Percentiles rank a stretch among this genome's conserved stretches.
phyloP scores from a whole-genome alignment of 2,113 vertebrate species.

The Podarcis muralis region DNA sequence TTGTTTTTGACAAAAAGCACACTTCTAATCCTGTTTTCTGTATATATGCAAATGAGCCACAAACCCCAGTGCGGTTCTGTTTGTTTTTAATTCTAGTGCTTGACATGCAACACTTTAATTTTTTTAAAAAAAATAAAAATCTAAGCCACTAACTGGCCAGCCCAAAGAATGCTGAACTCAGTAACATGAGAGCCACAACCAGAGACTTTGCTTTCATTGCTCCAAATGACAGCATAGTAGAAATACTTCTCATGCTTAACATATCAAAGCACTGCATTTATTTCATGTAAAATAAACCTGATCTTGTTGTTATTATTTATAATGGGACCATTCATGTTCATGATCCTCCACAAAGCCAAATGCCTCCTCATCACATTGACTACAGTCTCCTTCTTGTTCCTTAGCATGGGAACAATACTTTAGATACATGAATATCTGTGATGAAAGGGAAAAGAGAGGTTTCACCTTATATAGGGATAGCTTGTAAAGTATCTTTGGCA shows the following conservation, averaged over 20 bases:
- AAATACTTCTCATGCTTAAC: accelerated
- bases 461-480: background rate
- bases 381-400: background rate
- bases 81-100: too few species aligned
- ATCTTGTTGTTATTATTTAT: background rate
- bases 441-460: background rate
- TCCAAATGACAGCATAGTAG: accelerated
- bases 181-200: background rate
- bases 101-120: too few species aligned
- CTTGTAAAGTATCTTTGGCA: background rate
- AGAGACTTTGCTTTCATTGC: background rate
- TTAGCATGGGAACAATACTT: background rate
- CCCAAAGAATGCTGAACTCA: background rate
- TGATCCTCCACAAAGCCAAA: background rate
- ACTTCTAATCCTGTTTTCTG: background rate
- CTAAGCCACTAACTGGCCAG: accelerated
- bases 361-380: background rate
- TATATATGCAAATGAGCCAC: background rate
- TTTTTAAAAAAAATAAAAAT: accelerated
- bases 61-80: background rate
- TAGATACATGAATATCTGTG: background rate
- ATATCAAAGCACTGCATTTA: accelerated
- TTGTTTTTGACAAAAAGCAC: background rate
- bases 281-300: background rate
- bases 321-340: background rate